phyloP scores from a whole-genome alignment of 2,797 vertebrate species.

The Xiphophorus birchmanni region DNA sequence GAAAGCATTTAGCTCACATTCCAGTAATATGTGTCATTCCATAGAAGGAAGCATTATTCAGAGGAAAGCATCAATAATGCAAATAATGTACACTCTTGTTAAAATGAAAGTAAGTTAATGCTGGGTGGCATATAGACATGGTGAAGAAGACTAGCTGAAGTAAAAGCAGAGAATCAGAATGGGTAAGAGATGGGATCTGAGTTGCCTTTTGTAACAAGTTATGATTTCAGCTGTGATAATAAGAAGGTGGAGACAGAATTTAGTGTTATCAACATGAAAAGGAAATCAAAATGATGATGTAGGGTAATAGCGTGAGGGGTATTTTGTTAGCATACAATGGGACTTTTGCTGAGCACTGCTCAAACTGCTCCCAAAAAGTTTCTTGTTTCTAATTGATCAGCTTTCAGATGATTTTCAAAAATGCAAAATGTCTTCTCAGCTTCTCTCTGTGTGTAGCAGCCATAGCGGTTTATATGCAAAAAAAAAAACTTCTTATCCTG shows the following conservation, averaged over 20 bases:
- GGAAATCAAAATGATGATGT: background rate
- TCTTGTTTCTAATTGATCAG: background rate
- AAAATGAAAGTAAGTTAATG: background rate
- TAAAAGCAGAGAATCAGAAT: background rate
- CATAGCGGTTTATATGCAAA: background rate
- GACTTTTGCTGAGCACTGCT: background rate
- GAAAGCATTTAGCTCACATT: background rate
- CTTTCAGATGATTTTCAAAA: background rate
- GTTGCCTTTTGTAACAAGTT: background rate
- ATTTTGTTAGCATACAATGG: background rate
- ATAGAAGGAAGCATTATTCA: background rate
- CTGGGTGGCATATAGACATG: background rate
- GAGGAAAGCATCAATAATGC: background rate
- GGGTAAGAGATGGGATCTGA: background rate
- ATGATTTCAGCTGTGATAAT: background rate
- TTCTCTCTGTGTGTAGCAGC: background rate
- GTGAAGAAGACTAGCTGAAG: background rate
- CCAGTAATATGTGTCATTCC: background rate
- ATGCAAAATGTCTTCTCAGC: background rate
- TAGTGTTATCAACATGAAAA: background rate
- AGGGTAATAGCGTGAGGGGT: background rate
- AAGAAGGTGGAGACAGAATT: background rate
- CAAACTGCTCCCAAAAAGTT: background rate
- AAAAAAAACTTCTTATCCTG: background rate
- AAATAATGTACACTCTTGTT: background rate